phyloP scores from a whole-genome alignment of 37 sponge, comb jelly and placozoan species.

The Hormiphora californensis region DNA sequence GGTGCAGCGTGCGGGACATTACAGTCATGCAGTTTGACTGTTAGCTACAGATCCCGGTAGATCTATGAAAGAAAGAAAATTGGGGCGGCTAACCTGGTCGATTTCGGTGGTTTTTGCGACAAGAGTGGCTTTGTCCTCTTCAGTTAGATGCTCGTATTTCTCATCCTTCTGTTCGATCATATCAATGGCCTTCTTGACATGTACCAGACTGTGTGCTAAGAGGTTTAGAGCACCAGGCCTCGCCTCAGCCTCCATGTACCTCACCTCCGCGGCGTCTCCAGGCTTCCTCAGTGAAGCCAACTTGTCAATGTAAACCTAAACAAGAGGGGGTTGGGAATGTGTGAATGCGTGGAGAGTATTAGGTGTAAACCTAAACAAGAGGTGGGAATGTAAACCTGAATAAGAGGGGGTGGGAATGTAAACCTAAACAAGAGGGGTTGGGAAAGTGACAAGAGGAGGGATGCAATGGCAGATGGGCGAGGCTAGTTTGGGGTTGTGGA shows the following conservation, averaged over 20 bases:
- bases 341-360: too few species aligned
- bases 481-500: too few species aligned
- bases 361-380: too few species aligned
- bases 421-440: too few species aligned
- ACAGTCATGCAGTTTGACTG: too few species aligned
- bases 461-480: too few species aligned
- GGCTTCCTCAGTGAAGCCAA: conserved; percentile 67
- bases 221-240: conserved; percentile 70
- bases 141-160: conserved; percentile 74
- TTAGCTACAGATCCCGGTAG: too few species aligned
- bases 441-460: too few species aligned
- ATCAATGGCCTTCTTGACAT: conserved; percentile 75
- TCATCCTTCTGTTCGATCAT: conserved; percentile 70
- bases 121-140: conserved; percentile 79
- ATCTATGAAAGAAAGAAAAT: conserved; percentile 66
- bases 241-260: conserved; percentile 63
- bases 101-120: conserved; percentile 60
- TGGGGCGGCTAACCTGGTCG: conserved; percentile 60
- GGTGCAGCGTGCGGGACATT: too few species aligned
- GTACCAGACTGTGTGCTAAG: conserved; percentile 67
- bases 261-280: conserved; percentile 65
- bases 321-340: too few species aligned
- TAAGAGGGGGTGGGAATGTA: too few species aligned
- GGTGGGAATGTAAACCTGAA: too few species aligned
- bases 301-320: conserved; percentile 64